Conservation (phyloP, 2,113 vertebrate species). For the Prolemur simus region DNA sequence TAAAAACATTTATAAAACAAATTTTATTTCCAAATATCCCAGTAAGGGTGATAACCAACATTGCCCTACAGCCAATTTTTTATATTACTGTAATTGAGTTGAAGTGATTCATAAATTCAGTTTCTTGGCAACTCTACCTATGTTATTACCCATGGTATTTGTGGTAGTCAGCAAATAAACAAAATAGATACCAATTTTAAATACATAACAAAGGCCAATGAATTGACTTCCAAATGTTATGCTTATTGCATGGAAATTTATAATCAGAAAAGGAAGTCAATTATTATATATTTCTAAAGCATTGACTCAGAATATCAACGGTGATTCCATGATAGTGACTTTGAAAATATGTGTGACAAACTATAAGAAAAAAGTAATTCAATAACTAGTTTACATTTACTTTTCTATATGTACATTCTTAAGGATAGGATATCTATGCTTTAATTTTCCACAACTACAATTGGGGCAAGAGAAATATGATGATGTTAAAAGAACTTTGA, state of each 20-base stretch:
- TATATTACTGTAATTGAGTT: neutral
- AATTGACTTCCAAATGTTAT: neutral
- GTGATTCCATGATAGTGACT: neutral
- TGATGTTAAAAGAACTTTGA: neutral
- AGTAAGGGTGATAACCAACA: neutral
- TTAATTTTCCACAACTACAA: neutral
- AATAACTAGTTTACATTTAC: neutral
- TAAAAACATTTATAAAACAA: neutral
- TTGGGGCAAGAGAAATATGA: rapidly evolving
- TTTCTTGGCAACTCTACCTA: neutral
- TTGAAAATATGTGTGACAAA: neutral
- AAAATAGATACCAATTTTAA: neutral
- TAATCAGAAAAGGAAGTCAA: neutral
- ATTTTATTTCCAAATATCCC: neutral
- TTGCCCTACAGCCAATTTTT: neutral
- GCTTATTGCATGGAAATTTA: neutral
- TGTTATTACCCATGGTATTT: neutral
- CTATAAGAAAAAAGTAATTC: neutral
- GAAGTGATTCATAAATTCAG: neutral
- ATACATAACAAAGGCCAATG: neutral
- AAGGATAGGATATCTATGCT: neutral
- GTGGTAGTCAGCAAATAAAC: neutral
- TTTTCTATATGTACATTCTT: neutral
- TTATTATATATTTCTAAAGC: neutral
- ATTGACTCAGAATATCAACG: neutral